Base-by-base conservation (phyloP, 2,888 invertebrate genomes). In the Cephus pulcher region DNA sequence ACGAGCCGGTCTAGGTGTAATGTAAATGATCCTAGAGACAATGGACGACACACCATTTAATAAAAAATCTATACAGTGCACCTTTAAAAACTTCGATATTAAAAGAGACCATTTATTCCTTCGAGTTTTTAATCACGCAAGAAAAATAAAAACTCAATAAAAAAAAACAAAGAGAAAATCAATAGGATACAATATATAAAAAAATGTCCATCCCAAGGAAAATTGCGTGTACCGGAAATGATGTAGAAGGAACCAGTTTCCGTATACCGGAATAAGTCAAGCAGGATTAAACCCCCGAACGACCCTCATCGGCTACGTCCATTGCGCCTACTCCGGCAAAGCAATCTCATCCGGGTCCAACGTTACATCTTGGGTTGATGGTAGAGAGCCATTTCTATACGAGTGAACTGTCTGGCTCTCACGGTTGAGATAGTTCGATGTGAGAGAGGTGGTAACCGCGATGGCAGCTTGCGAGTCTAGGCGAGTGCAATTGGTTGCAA, bases 301-400 rank as follows among this genome's bases (percentile, higher is more conserved):
- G 30, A 71, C 30, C 56, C 71, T 71, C 71, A 34, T 71, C 71
- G 11, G 71, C 32, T 71, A 33, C 30, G 15, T 71, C 71, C 71
- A 71, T 71, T 34, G 71, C 32, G 71, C 34, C 71, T 32, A 23
- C 32, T 56, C 56, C 71, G 11, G 12, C 32, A 23, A 71, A 34
- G 71, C 71, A 71, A 71, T 71, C 71, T 71, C 11, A 71, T 71
- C 71, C 56, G 30, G 71, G 23, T 32, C 30, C 71, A 71, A 30
- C 32, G 71, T 71, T 71, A 11, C 71, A 3, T 71, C 30, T 71
- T 23, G 30, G 32, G 56, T 23, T 56, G 56, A 56, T 23, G 56
- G 9, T 56, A 9, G 56, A 56, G 56, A 56, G 56, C 23, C 56
- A 56, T 23, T 9, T 56, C 56, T 56, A 23, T 56, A 23, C 23